A percentile compares a stretch with the other conserved stretches of the same genome.
Evolutionary conservation across 1,140 invertebrate genomes (phyloP).

Genomic region (Drosophila truncata): DNA sequence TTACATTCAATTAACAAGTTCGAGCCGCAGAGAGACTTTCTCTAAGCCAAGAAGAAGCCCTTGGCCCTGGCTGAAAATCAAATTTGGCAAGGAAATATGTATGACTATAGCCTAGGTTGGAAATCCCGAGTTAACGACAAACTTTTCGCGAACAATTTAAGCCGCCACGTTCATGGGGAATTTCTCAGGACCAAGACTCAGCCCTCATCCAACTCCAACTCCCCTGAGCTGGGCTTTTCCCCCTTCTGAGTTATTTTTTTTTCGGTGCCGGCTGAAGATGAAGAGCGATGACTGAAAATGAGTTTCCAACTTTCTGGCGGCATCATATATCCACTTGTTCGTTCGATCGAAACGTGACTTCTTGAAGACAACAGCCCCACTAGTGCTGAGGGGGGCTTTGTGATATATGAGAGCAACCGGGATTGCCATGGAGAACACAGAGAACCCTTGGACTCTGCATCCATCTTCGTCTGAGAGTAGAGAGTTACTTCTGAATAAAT

Average conservation of each 20-base stretch:
- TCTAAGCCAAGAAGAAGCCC: background rate
- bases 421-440: slow-evolving; percentile 15
- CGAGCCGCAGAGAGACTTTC: background rate
- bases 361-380: slow-evolving; percentile 12
- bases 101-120: background rate
- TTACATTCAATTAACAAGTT: slow-evolving; percentile 5
- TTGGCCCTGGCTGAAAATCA: slow-evolving; percentile 9
- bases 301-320: slow-evolving; percentile 34
- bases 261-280: slow-evolving; percentile 3
- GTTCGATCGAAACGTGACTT: slow-evolving; percentile 54
- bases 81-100: background rate
- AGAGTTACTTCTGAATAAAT: slow-evolving; percentile 35
- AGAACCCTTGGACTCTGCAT: slow-evolving; percentile 18
- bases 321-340: slow-evolving; percentile 31
- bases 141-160: slow-evolving; percentile 36
- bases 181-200: slow-evolving; percentile 10
- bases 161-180: slow-evolving; percentile 30
- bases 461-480: slow-evolving; percentile 22
- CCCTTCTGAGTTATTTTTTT: background rate
- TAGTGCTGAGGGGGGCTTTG: background rate
- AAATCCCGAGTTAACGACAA: slow-evolving; percentile 18
- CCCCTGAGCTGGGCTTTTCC: background rate
- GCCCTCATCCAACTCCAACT: slow-evolving; percentile 11
- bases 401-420: slow-evolving; percentile 29
- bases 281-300: slow-evolving; percentile 40